A percentile compares a stretch with the other conserved stretches of the same genome.
Evolutionary conservation across 2,797 vertebrate genomes (phyloP).

Genomic region (Tympanoctomys barrerae): DNA sequence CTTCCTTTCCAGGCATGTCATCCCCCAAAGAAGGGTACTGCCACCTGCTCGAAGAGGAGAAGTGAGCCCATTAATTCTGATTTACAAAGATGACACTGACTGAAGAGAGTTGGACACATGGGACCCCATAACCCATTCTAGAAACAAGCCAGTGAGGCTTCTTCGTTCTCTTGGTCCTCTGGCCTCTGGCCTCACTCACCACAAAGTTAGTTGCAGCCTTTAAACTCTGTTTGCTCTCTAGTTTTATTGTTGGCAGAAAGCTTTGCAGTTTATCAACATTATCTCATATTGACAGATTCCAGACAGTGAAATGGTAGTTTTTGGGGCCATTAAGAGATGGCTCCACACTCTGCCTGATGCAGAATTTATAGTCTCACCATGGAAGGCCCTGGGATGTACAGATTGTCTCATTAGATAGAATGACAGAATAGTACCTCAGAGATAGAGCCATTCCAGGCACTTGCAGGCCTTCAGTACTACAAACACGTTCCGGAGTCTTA

Average conservation of each 20-base stretch:
- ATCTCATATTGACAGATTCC: conserved; percentile 78
- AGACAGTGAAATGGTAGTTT: conserved; percentile 80
- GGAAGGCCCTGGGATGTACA: conserved; percentile 81
- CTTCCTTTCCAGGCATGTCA: background rate
- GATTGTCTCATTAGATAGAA: conserved; percentile 84
- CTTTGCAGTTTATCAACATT: conserved; percentile 79
- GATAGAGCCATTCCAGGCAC: conserved; percentile 9
- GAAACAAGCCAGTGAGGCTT: conserved; percentile 36
- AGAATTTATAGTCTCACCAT: conserved; percentile 79
- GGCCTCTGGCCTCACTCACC: conserved; percentile 39
- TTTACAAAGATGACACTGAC: conserved; percentile 67
- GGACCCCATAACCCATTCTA: background rate
- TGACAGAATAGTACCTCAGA: conserved; percentile 78
- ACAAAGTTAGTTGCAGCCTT: conserved; percentile 64
- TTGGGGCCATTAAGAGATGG: conserved; percentile 78
- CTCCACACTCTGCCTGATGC: conserved; percentile 73
- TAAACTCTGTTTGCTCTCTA: conserved; percentile 69
- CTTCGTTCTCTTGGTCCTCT: background rate
- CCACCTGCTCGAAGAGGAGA: conserved; percentile 79
- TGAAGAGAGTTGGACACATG: background rate
- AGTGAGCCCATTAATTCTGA: conserved; percentile 58
- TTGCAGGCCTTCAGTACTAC: background rate
- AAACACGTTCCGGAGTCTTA: conserved; percentile 19
- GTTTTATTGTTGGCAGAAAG: conserved; percentile 77
- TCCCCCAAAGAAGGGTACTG: background rate